Conservation (phyloP, 1,140 invertebrate species). For the Bombus balteatus region DNA sequence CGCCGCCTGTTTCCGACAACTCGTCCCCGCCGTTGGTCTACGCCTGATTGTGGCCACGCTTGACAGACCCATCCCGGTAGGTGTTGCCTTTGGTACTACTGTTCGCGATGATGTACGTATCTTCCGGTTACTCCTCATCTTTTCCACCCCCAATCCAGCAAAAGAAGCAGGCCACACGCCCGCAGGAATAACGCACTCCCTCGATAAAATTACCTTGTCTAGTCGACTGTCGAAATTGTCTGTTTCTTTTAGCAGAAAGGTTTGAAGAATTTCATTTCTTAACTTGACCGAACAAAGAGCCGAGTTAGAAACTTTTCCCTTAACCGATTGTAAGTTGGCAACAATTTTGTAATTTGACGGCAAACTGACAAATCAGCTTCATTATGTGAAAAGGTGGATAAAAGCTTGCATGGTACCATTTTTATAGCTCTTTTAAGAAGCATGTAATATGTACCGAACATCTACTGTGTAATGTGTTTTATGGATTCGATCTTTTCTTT, state of each 20-base stretch:
- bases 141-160: no score
- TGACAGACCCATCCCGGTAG: constrained; percentile 10
- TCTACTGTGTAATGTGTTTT: neutral
- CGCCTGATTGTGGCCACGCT: constrained; percentile 50
- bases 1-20: constrained; percentile 64
- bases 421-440: no score
- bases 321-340: neutral
- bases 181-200: constrained; percentile 30
- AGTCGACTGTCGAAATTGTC: constrained; percentile 14
- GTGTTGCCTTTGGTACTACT: constrained; percentile 6
- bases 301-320: neutral
- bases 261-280: constrained; percentile 57
- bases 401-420: no score
- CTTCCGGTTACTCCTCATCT: constrained; percentile 3
- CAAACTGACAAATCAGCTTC: neutral
- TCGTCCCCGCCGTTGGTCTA: neutral
- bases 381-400: neutral
- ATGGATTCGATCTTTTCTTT: neutral
- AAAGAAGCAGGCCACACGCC: neutral
- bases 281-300: neutral
- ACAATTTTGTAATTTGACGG: neutral
- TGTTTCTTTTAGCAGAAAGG: constrained; percentile 31
- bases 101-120: neutral
- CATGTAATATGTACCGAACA: no score
- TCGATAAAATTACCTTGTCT: constrained; percentile 11